Evolutionary conservation across 1,140 invertebrate species (phyloP).

Genomic region (Bombus terrestris): DNA sequence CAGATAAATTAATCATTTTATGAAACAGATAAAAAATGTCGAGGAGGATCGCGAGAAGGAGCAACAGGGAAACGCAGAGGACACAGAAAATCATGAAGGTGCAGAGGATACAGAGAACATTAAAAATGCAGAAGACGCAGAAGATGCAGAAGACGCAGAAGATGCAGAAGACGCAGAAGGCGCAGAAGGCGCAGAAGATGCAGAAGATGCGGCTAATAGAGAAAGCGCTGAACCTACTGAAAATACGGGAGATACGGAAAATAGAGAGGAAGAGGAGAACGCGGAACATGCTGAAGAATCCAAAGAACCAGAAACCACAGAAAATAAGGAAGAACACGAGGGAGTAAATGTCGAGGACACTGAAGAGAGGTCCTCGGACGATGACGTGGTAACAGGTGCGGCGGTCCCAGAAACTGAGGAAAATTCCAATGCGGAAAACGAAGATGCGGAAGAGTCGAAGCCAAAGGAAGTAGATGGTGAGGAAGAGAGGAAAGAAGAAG

Average conservation of each 20-base stretch:
- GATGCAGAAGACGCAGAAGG: constrained; percentile 9
- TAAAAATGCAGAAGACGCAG: not conserved
- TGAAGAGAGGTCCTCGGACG: constrained; percentile 67
- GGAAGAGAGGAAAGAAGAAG: constrained; percentile 33
- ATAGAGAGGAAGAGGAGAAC: constrained; percentile 65
- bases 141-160: not conserved
- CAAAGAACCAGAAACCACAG: constrained; percentile 67
- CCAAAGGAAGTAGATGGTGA: not conserved
- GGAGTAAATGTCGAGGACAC: constrained; percentile 59
- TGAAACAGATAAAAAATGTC: constrained; percentile 61
- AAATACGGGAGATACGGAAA: constrained; percentile 49
- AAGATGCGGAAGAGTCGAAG: not conserved
- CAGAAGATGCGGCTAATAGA: constrained; percentile 6
- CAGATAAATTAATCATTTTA: constrained; percentile 57
- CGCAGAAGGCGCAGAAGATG: not conserved
- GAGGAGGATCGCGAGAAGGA: constrained; percentile 52
- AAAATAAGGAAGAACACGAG: constrained; percentile 71
- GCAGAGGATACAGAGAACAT: constrained; percentile 62
- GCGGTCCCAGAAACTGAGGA: constrained; percentile 11
- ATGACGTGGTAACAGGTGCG: constrained; percentile 63
- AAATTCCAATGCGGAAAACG: constrained; percentile 66
- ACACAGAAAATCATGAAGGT: constrained; percentile 40
- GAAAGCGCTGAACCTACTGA: not conserved
- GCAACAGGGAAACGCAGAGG: constrained; percentile 22
- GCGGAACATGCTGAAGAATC: constrained; percentile 67